Evolutionary conservation across 2,888 invertebrate species (phyloP).

Genomic region (Ophion ventricosus): DNA sequence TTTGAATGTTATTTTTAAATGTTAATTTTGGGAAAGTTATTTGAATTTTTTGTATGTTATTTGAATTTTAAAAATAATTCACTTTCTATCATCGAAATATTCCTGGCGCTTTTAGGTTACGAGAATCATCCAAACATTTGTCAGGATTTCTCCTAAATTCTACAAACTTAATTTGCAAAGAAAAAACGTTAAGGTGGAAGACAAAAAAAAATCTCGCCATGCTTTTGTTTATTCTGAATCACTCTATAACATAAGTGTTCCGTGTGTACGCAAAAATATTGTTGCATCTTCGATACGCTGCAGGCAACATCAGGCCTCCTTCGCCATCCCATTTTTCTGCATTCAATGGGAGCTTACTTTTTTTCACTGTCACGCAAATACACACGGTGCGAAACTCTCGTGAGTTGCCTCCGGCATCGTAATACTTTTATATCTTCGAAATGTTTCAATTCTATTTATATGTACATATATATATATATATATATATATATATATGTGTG

Average conservation of each 20-base stretch:
- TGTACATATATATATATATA: constrained; percentile 7
- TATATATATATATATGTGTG: constrained; percentile 3
- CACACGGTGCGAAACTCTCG: constrained; percentile 58
- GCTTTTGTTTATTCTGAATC: neutral
- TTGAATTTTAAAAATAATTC: neutral
- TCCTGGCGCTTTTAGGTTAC: too few relatives aligned
- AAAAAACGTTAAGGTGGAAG: neutral
- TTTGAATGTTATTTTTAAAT: neutral
- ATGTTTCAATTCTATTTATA: constrained; percentile 44
- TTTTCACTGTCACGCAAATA: constrained; percentile 53
- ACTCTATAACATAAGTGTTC: neutral
- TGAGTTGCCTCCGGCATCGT: constrained; percentile 37
- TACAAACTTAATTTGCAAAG: neutral
- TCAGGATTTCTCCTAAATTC: neutral
- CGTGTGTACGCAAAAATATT: constrained; percentile 45
- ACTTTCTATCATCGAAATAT: neutral
- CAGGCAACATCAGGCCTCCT: constrained; percentile 26
- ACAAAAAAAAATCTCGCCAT: neutral
- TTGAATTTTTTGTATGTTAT: neutral
- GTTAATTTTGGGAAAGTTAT: neutral
- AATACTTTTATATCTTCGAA: constrained; percentile 46
- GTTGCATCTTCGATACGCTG: constrained; percentile 41
- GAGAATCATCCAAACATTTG: too few relatives aligned
- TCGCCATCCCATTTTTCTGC: constrained; percentile 51
- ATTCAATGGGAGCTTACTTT: constrained; percentile 57